Conservation (phyloP, 92 coral and sea anemone species). For the Umimayanthus chanpuru region DNA sequence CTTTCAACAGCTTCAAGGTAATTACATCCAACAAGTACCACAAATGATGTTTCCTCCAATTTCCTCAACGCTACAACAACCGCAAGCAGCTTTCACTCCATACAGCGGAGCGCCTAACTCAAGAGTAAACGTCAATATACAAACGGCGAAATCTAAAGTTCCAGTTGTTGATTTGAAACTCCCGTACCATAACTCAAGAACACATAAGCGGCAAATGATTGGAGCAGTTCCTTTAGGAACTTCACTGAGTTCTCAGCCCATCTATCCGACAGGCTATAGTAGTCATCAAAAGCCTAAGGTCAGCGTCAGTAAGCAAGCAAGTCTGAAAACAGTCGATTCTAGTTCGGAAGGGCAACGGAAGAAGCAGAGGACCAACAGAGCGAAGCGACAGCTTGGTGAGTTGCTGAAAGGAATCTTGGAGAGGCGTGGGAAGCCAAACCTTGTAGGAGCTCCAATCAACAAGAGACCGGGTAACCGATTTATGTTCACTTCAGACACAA, state of each 20-base stretch:
- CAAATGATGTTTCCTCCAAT: constrained; percentile 40
- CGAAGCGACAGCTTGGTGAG: constrained; percentile 69
- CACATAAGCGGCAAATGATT: constrained; percentile 48
- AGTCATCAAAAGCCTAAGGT: not conserved
- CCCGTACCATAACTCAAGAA: not conserved
- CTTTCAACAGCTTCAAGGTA: constrained; percentile 39
- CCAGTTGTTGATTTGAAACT: constrained; percentile 18
- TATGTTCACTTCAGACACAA: constrained; percentile 41
- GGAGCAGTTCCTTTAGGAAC: constrained; percentile 10
- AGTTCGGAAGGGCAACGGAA: not conserved
- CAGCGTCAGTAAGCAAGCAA: constrained; percentile 10
- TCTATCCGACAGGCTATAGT: constrained; percentile 26
- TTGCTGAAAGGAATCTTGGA: constrained; percentile 62
- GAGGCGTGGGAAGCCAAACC: constrained; percentile 73
- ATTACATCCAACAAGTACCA: constrained; percentile 21
- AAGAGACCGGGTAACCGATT: constrained; percentile 58
- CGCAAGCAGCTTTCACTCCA: constrained; percentile 26
- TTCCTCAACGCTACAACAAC: constrained; percentile 18
- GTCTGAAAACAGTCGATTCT: not conserved
- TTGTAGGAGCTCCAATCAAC: constrained; percentile 55
- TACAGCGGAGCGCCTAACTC: constrained; percentile 45
- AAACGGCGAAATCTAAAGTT: constrained; percentile 66
- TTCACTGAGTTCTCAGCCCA: constrained; percentile 10
- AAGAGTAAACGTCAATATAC: constrained; percentile 66
- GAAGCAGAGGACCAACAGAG: constrained; percentile 24